Evolutionary conservation across 1,140 invertebrate genomes (phyloP).

Genomic region (Tribolium castaneum): DNA sequence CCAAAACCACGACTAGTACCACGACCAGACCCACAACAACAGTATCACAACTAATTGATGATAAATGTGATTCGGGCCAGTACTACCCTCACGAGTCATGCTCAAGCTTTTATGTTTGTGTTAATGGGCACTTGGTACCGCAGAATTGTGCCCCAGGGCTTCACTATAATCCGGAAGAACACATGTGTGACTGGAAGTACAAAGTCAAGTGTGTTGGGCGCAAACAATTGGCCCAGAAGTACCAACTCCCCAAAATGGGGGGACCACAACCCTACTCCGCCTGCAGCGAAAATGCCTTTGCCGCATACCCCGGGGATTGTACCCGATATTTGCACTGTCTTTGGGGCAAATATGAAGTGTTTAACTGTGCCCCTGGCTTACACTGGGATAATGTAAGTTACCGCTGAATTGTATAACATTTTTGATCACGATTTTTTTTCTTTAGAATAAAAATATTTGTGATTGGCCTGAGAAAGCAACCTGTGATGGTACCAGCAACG

Average conservation of each 20-base stretch:
- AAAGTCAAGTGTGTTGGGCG: slow-evolving; percentile 63
- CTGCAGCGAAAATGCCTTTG: slow-evolving; percentile 69
- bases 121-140: slow-evolving; percentile 72
- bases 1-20: slow-evolving; percentile 38
- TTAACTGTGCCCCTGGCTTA: slow-evolving; percentile 78
- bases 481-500: slow-evolving; percentile 64
- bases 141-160: slow-evolving; percentile 78
- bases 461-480: slow-evolving; percentile 82
- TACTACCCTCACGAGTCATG: slow-evolving; percentile 73
- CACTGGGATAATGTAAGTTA: slow-evolving; percentile 79
- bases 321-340: slow-evolving; percentile 80
- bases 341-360: slow-evolving; percentile 79
- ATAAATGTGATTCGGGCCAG: slow-evolving; percentile 67
- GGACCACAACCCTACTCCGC: slow-evolving; percentile 63
- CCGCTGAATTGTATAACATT: too few relatives aligned
- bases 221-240: slow-evolving; percentile 47
- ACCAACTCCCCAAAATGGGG: slow-evolving; percentile 2
- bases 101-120: slow-evolving; percentile 76
- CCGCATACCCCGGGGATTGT: slow-evolving; percentile 75
- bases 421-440: not conserved
- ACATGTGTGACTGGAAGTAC: slow-evolving; percentile 77
- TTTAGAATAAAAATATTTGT: slow-evolving; percentile 71
- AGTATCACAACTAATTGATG: not conserved
- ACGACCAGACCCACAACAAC: slow-evolving; percentile 28
- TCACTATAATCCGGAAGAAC: slow-evolving; percentile 72